Conservation (phyloP, 1,140 invertebrate genomes). For the Drosophila insularis region DNA sequence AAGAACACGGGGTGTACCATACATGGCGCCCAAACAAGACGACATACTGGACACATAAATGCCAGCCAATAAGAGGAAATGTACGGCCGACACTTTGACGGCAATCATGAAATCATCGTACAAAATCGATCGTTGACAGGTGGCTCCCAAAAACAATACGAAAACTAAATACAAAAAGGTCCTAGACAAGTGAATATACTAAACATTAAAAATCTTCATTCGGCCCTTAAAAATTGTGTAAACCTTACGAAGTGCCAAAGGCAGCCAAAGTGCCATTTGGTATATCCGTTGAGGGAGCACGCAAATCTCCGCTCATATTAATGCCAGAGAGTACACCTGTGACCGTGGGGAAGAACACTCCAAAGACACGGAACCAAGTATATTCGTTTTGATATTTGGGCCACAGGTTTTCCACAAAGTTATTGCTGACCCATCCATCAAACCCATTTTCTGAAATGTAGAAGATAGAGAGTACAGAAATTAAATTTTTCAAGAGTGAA, state of each 20-base stretch:
- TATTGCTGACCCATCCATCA: constrained; percentile 91
- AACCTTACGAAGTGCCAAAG: constrained; percentile 89
- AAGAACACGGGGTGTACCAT: constrained; percentile 96
- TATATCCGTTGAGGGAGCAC: constrained; percentile 95
- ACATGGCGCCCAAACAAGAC: constrained; percentile 96
- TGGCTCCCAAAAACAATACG: constrained; percentile 93
- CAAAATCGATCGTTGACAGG: constrained; percentile 89
- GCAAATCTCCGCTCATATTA: constrained; percentile 98
- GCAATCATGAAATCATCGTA: constrained; percentile 94
- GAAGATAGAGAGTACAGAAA: background rate
- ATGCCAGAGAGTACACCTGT: constrained; percentile 97
- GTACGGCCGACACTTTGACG: constrained; percentile 92
- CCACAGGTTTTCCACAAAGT: constrained; percentile 92
- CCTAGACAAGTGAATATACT: constrained; percentile 83
- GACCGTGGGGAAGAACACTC: constrained; percentile 97
- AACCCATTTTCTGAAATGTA: constrained; percentile 88
- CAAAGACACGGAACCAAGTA: constrained; percentile 96
- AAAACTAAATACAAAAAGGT: constrained; percentile 96
- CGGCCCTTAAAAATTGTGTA: background rate
- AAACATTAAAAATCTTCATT: background rate
- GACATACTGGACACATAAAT: constrained; percentile 98
- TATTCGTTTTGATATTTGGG: constrained; percentile 90
- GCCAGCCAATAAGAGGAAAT: constrained; percentile 92
- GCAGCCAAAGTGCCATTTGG: constrained; percentile 96
- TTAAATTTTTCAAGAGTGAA: background rate